Conservation (phyloP, 2,888 invertebrate genomes). For the Pherbina coryleti region DNA sequence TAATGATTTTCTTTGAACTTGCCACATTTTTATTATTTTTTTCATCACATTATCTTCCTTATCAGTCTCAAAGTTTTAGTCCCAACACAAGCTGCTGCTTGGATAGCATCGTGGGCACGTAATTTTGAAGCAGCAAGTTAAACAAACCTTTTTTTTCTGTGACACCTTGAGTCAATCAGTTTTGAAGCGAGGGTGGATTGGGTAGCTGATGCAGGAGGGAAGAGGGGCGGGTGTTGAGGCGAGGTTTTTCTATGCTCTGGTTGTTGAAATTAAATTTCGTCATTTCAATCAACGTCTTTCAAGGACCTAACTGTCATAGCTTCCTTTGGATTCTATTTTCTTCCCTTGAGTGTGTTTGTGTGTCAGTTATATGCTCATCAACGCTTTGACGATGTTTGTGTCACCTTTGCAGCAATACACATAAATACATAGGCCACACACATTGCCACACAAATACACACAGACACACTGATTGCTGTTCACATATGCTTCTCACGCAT, state of each 20-base stretch:
- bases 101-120: constrained; percentile 32
- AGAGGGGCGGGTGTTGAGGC: not conserved
- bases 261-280: constrained; percentile 35
- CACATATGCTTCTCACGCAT: not conserved
- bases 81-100: not conserved
- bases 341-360: not conserved
- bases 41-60: not conserved
- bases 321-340: not conserved
- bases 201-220: not conserved
- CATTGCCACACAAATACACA: not conserved
- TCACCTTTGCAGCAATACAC: constrained; percentile 9
- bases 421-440: constrained; percentile 3
- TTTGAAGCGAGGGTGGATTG: not conserved
- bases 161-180: not conserved
- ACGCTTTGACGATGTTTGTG: constrained; percentile 26
- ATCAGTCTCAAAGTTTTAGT: constrained; percentile 10
- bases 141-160: not conserved
- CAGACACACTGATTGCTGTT: constrained; percentile 2
- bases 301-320: not conserved
- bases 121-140: constrained; percentile 11
- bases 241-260: constrained; percentile 13
- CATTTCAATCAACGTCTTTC: constrained; percentile 31
- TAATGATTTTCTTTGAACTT: not conserved
- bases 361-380: constrained; percentile 24
- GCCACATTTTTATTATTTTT: not conserved